These are phyloP conservation scores for Coccyzus lansbergi DNA, from an alignment of 2,797 vertebrate species.

Conservation along the genomic window DNA sequence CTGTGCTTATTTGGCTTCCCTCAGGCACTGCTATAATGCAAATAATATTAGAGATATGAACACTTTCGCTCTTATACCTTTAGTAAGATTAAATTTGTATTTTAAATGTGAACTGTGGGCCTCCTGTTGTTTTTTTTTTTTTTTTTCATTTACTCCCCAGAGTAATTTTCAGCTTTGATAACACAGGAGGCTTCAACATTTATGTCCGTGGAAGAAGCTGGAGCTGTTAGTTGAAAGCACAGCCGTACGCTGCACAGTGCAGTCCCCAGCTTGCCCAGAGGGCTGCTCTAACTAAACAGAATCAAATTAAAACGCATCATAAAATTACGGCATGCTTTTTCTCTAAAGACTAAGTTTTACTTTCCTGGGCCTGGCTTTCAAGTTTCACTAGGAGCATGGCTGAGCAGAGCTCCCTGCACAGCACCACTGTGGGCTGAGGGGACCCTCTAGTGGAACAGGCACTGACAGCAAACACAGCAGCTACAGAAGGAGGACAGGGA, in stretches of 20 bases:
- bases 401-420: constrained; percentile 19
- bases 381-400: constrained; percentile 54
- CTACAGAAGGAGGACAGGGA: neutral
- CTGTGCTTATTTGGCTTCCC: neutral
- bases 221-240: constrained; percentile 25
- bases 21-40: neutral
- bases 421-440: constrained; percentile 11
- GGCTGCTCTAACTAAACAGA: constrained; percentile 70
- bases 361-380: constrained; percentile 59
- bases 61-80: neutral
- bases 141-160: neutral
- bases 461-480: neutral
- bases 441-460: constrained; percentile 69
- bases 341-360: constrained; percentile 58
- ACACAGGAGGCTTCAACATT: constrained; percentile 11
- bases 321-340: constrained; percentile 79
- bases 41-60: neutral
- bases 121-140: too few relatives aligned
- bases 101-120: neutral
- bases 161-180: neutral
- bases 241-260: neutral
- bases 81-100: neutral
- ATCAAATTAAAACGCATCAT: constrained; percentile 77
- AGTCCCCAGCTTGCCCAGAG: neutral
- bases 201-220: neutral